Conservation (phyloP, 2,888 invertebrate genomes). For the Eucriotettix oculatus region DNA sequence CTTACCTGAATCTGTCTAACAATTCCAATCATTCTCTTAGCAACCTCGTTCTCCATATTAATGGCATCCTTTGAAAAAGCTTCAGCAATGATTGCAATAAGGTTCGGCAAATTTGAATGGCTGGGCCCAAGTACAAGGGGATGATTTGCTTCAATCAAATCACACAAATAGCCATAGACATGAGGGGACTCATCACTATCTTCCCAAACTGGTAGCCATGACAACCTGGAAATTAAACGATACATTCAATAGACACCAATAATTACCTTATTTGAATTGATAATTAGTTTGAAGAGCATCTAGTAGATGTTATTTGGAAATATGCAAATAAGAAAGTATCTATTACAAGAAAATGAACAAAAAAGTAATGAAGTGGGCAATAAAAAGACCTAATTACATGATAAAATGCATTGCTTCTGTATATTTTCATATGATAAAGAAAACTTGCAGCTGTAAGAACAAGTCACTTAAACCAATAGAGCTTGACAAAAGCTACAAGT, state of each 20-base stretch:
- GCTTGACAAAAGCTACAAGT: too few species aligned
- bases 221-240: slow-evolving; percentile 36
- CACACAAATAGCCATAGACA: slow-evolving; percentile 90
- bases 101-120: slow-evolving; percentile 74
- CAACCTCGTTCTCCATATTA: slow-evolving; percentile 52
- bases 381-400: neutral
- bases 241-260: too few species aligned
- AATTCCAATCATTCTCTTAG: slow-evolving; percentile 65
- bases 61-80: slow-evolving; percentile 75
- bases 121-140: slow-evolving; percentile 70
- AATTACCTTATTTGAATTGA: too few species aligned
- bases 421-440: too few species aligned
- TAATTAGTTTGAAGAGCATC: too few species aligned
- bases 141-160: slow-evolving; percentile 83
- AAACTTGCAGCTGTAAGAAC: too few species aligned
- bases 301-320: too few species aligned
- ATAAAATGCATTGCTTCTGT: neutral
- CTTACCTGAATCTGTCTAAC: slow-evolving; percentile 71
- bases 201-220: slow-evolving; percentile 92
- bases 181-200: slow-evolving; percentile 92
- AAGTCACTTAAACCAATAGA: too few species aligned
- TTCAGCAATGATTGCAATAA: slow-evolving; percentile 79
- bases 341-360: neutral
- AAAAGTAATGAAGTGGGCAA: neutral
- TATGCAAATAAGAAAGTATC: too few species aligned